Evolutionary conservation across 2,113 vertebrate genomes (phyloP).

Genomic region (Danionella cerebrum): DNA sequence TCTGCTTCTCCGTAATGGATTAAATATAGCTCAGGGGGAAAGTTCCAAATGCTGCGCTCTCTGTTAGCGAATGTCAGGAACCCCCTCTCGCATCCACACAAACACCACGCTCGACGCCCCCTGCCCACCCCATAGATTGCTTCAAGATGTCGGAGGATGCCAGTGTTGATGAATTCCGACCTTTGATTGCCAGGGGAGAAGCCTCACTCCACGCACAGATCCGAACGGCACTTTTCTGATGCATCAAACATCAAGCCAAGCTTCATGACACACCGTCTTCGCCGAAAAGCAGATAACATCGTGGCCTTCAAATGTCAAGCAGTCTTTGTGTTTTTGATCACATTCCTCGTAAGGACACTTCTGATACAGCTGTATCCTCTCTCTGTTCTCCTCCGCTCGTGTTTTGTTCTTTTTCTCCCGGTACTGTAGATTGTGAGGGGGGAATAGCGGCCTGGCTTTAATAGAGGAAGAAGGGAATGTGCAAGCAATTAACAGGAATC

Average conservation of each 20-base stretch:
- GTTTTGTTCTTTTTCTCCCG: conserved; percentile 12
- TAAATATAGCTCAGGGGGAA: conserved; percentile 21
- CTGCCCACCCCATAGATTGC: conserved; percentile 38
- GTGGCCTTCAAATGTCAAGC: conserved; percentile 8
- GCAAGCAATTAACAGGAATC: conserved; percentile 48
- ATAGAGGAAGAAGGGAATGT: conserved; percentile 42
- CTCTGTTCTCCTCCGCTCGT: not conserved
- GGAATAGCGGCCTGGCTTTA: conserved; percentile 45
- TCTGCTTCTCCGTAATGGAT: conserved; percentile 30
- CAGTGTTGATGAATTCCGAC: conserved; percentile 41
- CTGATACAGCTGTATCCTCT: not conserved
- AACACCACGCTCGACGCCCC: conserved; percentile 18
- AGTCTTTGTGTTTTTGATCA: not conserved
- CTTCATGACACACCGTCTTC: conserved; percentile 9
- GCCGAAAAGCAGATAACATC: not conserved
- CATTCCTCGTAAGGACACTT: not conserved
- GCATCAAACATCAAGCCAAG: not conserved
- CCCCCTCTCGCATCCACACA: conserved; percentile 11
- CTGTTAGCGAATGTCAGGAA: conserved; percentile 10
- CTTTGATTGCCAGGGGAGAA: conserved; percentile 33
- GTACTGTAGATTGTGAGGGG: conserved; percentile 23
- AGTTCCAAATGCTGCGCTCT: not conserved
- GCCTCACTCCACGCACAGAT: too few species aligned
- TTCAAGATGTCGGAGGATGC: conserved; percentile 50
- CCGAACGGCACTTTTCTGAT: not conserved